These are phyloP conservation scores for Bovichtus diacanthus DNA, from an alignment of 2,797 vertebrate species.

Conservation along the genomic window DNA sequence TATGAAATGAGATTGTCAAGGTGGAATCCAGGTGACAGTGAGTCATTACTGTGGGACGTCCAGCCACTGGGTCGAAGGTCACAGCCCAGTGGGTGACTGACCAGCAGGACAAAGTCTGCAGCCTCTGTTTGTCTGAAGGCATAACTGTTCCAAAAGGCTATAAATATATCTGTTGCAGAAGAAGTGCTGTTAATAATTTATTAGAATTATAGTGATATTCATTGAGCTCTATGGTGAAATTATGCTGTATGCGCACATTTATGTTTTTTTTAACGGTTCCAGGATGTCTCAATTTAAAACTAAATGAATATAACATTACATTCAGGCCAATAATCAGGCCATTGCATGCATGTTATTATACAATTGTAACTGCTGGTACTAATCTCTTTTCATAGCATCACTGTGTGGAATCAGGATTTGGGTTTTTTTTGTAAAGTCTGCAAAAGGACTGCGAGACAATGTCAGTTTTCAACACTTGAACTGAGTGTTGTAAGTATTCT, in stretches of 20 bases:
- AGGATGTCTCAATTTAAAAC: background rate
- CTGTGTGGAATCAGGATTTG: background rate
- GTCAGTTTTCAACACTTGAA: background rate
- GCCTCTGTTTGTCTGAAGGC: constrained; percentile 5
- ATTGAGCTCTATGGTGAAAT: background rate
- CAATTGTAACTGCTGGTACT: background rate
- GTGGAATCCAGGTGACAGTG: constrained; percentile 49
- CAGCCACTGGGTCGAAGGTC: constrained; percentile 49
- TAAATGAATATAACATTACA: background rate
- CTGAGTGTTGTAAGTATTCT: background rate
- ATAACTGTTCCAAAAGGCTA: constrained; percentile 2
- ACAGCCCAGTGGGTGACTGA: constrained; percentile 15
- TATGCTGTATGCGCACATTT: background rate
- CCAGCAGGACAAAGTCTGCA: background rate
- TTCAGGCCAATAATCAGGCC: background rate
- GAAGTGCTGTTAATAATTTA: too few species aligned
- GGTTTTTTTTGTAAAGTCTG: background rate
- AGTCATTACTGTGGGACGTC: constrained; percentile 20
- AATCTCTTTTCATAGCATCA: background rate
- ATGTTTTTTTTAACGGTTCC: background rate
- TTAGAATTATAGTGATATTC: background rate
- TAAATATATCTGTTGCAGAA: too few species aligned
- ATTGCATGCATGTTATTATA: background rate
- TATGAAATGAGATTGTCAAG: background rate
- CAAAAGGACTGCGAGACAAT: background rate